Conservation (phyloP, 2,888 invertebrate species). For the Andrena minutula region DNA sequence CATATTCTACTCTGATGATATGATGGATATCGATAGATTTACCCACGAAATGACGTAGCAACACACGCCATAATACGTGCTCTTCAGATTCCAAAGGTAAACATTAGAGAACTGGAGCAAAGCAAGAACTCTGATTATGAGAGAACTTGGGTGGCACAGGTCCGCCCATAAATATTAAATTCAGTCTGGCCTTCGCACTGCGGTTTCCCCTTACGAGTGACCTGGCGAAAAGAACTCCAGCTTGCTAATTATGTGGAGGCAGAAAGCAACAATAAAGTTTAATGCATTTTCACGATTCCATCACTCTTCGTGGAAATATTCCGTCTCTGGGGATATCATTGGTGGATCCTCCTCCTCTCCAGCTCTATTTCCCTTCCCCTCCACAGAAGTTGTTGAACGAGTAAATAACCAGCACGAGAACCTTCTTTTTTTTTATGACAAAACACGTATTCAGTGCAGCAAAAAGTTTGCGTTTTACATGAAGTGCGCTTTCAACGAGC, state of each 20-base stretch:
- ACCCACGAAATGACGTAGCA: neutral
- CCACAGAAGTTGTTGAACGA: neutral
- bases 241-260: constrained; percentile 19
- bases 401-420: neutral
- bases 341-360: neutral
- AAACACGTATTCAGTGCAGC: no score
- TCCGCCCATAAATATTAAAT: constrained; percentile 20
- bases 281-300: constrained; percentile 14
- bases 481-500: no score
- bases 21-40: neutral
- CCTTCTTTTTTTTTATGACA: no score
- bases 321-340: neutral
- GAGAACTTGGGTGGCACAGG: neutral
- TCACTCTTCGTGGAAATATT: neutral
- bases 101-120: constrained; percentile 5
- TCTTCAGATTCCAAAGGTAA: neutral
- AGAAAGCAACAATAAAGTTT: constrained; percentile 23
- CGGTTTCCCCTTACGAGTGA: neutral
- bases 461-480: no score
- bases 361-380: no score
- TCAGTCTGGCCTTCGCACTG: neutral
- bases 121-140: constrained; percentile 1
- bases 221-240: constrained; percentile 4
- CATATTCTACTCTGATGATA: no score
- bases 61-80: neutral